Evolutionary conservation across 1,140 invertebrate genomes (phyloP), one percentile per base, ranked within the genome.

Genomic region (Bombus turneri): DNA sequence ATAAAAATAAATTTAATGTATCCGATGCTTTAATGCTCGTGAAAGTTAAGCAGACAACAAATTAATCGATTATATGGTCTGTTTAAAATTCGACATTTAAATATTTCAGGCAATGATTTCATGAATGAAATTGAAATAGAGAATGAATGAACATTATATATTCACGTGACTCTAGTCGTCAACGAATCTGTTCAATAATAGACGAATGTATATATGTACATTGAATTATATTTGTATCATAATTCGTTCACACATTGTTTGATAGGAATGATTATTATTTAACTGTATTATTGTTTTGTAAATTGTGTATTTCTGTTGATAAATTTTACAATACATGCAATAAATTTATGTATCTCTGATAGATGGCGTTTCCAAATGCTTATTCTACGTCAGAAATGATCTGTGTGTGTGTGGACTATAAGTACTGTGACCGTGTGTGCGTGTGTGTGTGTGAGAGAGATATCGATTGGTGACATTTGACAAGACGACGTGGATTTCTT

Each of bases 391-490:
- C 84, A 87, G 68, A 31, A 59, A 34, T 73, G 37, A 37, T 28
- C 28, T n/a, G 28, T 53, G 2, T 59, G 28, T 53, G 2, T 59
- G 53, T 83, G 28, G 37, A 31, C 25, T 59, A 37, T 69, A 34
- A 53, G 47, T 53, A 53, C 18, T 53, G 47, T 53, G 5, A 53
- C 1, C 18, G 47, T 53, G 18, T 8, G 47, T 41, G 12, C 1
- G 31, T 31, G 31, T 31, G 31, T 31, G 31, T 31, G 31, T 31
- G 31, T 31, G 31, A 31, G 31, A 31, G 31, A 31, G 31, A 31
- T 89, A 91, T 91, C 78, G 90, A 91, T 79, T 73, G 80, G 78
- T 85, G 74, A 39, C 75, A 31, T 87, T 87, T 88, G 82, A 85
- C 80, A 83, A 72, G 47, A 86, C 62, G 34, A 75, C 41, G n/a